Evolutionary conservation across 1,140 invertebrate genomes (phyloP), one percentile per base, ranked within the genome.

Genomic region (Orussus abietinus): DNA sequence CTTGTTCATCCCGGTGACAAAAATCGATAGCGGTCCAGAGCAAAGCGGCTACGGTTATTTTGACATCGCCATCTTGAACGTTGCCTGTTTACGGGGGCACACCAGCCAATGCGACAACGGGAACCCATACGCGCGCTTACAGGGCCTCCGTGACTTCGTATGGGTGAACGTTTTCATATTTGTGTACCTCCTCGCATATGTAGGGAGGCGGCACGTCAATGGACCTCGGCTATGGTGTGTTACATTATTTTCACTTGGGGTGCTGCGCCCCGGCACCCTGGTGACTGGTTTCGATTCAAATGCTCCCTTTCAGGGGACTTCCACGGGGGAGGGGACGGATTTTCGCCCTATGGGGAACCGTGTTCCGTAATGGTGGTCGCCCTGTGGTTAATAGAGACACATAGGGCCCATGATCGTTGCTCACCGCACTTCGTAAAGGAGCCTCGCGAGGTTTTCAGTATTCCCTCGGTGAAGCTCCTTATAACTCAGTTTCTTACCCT

Each of bases 31-130:
- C n/a, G n/a, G n/a, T n/a, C n/a, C n/a, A n/a, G n/a, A n/a, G n/a
- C n/a, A n/a, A n/a, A n/a, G n/a, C n/a, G n/a, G 13, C 47, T 38
- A 51, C 47, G 47, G 58, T 53, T 66, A 64, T 66, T 68, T 64
- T 63, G 60, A 65, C 62, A 61, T 59, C 61, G 64, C 61, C 65
- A 69, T 69, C 51, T 68, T 69, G 62, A 55, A 55, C 38, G 35
- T 51, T 46, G 37, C 22, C 43, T 54, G 54, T 62, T 58, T 60
- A 56, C 52, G 40, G 45, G 50, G 55, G 56, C 55, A 47, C 43
- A 52, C 49, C 42, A 45, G 47, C 45, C 45, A 43, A 12, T 15
- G 36, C 31, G 30, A 35, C 29, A 51, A 35, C 43, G n/a, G n/a
- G n/a, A n/a, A n/a, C 22, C 22, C n/a, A n/a, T 25, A 25, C 22